Percentiles rank a stretch among this genome's conserved stretches.
Conservation (phyloP, 2,888 invertebrate species). For the Brenthis hecate region DNA sequence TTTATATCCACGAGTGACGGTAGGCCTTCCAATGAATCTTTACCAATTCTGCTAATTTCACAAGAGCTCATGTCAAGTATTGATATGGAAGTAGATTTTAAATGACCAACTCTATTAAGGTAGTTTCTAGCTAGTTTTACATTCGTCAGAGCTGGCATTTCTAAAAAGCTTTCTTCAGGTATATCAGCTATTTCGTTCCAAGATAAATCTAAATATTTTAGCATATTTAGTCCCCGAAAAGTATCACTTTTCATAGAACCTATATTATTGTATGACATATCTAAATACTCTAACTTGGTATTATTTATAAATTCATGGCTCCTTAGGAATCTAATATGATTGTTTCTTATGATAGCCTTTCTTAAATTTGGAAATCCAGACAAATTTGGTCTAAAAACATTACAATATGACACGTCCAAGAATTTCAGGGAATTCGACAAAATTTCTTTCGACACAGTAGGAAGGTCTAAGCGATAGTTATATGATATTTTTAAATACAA, state of each 20-base stretch:
- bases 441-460: slow-evolving; percentile 63
- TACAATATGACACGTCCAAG: slow-evolving; percentile 84
- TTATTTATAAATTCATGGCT: slow-evolving; percentile 84
- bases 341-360: slow-evolving; percentile 83
- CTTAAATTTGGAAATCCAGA: slow-evolving; percentile 84
- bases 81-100: slow-evolving; percentile 82
- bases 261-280: slow-evolving; percentile 86
- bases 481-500: slow-evolving; percentile 83
- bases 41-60: slow-evolving; percentile 83
- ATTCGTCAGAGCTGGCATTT: slow-evolving; percentile 82
- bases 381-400: slow-evolving; percentile 82
- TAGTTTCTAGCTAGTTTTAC: slow-evolving; percentile 86
- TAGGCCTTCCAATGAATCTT: slow-evolving; percentile 81
- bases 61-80: slow-evolving; percentile 85
- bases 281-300: slow-evolving; percentile 82
- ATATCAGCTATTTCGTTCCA: slow-evolving; percentile 85
- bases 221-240: slow-evolving; percentile 81
- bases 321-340: slow-evolving; percentile 83
- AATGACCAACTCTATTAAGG: slow-evolving; percentile 80
- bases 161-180: slow-evolving; percentile 81
- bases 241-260: slow-evolving; percentile 82
- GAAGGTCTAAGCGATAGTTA: slow-evolving; percentile 81
- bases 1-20: slow-evolving; percentile 83
- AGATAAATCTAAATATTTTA: slow-evolving; percentile 86
- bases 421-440: slow-evolving; percentile 78